A percentile compares a stretch with the other conserved stretches of the same genome.
These are phyloP conservation scores for Nothocercus julius DNA, from an alignment of 2,113 vertebrate species.

Conservation along the genomic window DNA sequence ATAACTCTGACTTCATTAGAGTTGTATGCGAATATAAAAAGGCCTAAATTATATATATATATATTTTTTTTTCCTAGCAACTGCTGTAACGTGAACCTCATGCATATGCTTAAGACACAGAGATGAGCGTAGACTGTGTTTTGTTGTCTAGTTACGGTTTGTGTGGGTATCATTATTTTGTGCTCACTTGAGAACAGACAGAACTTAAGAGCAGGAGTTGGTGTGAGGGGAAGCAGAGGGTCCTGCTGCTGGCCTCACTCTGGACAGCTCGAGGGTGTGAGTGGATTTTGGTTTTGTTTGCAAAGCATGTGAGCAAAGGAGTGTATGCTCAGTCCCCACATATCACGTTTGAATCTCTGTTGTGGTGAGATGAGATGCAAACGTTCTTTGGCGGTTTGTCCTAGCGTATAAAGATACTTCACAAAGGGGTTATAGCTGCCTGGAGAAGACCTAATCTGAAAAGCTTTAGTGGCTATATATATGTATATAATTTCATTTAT, in stretches of 20 bases:
- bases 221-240: conserved; percentile 36
- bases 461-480: background rate
- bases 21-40: conserved; percentile 25
- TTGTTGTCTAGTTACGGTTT: conserved; percentile 2
- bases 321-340: background rate
- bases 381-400: conserved; percentile 5
- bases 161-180: background rate
- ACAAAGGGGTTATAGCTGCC: background rate
- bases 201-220: background rate
- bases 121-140: fast-evolving
- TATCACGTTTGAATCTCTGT: background rate
- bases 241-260: background rate
- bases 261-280: background rate
- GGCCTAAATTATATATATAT: background rate
- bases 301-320: background rate
- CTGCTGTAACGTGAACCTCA: conserved; percentile 48
- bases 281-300: background rate
- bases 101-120: background rate
- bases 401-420: background rate
- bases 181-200: background rate
- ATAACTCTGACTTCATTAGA: conserved; percentile 34
- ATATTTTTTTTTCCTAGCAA: conserved; percentile 29
- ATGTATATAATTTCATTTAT: background rate
- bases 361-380: conserved; percentile 29
- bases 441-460: background rate